phyloP scores from a whole-genome alignment of 2,797 vertebrate species.

The Macropodus opercularis region DNA sequence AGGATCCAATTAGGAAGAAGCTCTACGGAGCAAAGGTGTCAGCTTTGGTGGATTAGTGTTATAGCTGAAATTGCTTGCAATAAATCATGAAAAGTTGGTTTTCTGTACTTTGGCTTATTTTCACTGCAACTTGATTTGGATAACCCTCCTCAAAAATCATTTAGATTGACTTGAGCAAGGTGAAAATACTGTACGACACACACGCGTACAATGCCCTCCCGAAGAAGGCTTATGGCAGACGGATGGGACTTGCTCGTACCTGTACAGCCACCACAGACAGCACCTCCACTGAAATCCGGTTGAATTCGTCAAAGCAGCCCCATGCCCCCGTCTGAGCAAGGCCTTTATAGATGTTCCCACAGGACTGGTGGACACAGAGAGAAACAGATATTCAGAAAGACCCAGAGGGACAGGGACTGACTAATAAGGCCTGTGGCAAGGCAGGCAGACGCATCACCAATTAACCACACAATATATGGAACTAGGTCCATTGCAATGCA shows the following conservation, averaged over 20 bases:
- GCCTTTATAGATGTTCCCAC: conserved; percentile 98
- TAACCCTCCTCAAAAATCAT: conserved; percentile 13
- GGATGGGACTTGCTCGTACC: conserved; percentile 76
- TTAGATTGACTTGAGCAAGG: background rate
- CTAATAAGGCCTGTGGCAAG: background rate
- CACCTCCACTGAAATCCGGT: conserved; percentile 96
- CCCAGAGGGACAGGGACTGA: background rate
- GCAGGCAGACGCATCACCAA: conserved; percentile 10
- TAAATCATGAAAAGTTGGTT: conserved; percentile 42
- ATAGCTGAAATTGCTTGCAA: conserved; percentile 29
- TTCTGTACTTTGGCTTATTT: conserved; percentile 40
- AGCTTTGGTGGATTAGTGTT: conserved; percentile 43
- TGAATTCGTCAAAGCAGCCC: conserved; percentile 99
- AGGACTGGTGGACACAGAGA: conserved; percentile 84
- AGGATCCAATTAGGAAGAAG: conserved; percentile 44
- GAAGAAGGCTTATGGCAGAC: background rate
- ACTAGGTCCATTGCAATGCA: background rate
- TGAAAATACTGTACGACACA: background rate
- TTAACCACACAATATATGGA: conserved; percentile 23
- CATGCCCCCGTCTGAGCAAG: conserved; percentile 95
- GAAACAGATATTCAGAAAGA: conserved; percentile 20
- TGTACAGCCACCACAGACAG: conserved; percentile 97
- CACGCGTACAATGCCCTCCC: background rate
- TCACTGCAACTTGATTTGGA: conserved; percentile 14
- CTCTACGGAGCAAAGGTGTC: conserved; percentile 40